These are phyloP conservation scores for Propithecus deckenii DNA, from an alignment of 2,797 vertebrate genomes.

Conservation along the genomic window DNA sequence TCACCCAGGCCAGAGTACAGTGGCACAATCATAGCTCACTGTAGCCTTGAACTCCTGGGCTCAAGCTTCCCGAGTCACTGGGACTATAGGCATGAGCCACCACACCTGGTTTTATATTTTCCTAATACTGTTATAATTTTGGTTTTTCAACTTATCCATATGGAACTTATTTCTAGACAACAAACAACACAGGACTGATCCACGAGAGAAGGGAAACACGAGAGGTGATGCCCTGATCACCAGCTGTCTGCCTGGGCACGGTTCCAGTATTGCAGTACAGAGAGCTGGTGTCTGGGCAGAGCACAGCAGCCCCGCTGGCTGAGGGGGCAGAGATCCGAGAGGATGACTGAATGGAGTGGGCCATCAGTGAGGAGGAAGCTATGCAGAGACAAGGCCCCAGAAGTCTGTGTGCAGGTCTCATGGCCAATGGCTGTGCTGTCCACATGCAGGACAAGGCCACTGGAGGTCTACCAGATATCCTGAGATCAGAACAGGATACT, in stretches of 20 bases:
- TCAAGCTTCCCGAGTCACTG: too few relatives aligned
- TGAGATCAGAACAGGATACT: background rate
- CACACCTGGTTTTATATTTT: background rate
- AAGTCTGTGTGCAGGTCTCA: background rate
- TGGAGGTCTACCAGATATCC: background rate
- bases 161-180: background rate
- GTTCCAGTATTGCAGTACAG: background rate
- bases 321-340: background rate
- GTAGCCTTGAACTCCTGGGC: too few relatives aligned
- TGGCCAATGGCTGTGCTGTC: background rate
- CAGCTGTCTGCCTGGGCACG: background rate
- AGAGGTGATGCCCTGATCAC: background rate
- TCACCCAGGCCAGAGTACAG: too few relatives aligned
- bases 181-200: background rate
- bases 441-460: background rate
- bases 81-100: too few relatives aligned
- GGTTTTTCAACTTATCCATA: background rate
- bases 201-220: background rate
- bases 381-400: background rate
- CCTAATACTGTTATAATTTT: background rate
- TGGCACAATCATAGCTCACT: too few relatives aligned
- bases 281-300: background rate
- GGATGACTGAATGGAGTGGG: background rate
- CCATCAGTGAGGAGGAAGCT: background rate
- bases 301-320: background rate